Conservation (phyloP, 2,113 vertebrate genomes). For the Phylloscopus whistleri region DNA sequence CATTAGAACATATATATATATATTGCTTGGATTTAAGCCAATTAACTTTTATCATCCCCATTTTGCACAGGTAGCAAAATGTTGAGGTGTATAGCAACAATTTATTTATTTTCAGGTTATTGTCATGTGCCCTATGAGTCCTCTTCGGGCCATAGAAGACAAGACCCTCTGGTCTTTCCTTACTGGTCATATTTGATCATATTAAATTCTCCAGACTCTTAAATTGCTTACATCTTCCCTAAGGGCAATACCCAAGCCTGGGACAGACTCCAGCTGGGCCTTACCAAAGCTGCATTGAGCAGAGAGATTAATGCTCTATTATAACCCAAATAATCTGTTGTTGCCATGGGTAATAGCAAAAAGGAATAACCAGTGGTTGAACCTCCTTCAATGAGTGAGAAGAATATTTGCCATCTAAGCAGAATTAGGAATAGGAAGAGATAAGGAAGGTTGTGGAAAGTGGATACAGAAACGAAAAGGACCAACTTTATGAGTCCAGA, state of each 20-base stretch:
- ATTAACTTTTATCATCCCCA: neutral
- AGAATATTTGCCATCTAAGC: neutral
- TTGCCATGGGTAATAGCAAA: neutral
- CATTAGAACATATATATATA: neutral
- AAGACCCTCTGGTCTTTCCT: neutral
- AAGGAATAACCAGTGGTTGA: neutral
- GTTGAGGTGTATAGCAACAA: neutral
- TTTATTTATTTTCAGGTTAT: neutral
- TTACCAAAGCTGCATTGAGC: neutral
- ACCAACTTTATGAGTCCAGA: neutral
- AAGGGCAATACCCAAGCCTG: neutral
- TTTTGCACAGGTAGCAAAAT: neutral
- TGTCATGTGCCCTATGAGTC: neutral
- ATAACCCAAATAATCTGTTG: neutral
- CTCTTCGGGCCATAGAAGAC: neutral
- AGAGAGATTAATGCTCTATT: neutral
- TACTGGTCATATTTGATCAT: neutral
- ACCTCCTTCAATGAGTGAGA: neutral
- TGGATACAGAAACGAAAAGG: neutral
- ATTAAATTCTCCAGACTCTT: neutral
- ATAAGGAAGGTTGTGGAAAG: neutral
- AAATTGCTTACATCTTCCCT: neutral
- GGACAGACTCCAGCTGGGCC: neutral
- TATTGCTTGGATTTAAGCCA: neutral
- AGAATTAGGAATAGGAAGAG: neutral